These are phyloP conservation scores for Dendrocincla fuliginosa DNA, from an alignment of 2,797 vertebrate species.

Conservation along the genomic window DNA sequence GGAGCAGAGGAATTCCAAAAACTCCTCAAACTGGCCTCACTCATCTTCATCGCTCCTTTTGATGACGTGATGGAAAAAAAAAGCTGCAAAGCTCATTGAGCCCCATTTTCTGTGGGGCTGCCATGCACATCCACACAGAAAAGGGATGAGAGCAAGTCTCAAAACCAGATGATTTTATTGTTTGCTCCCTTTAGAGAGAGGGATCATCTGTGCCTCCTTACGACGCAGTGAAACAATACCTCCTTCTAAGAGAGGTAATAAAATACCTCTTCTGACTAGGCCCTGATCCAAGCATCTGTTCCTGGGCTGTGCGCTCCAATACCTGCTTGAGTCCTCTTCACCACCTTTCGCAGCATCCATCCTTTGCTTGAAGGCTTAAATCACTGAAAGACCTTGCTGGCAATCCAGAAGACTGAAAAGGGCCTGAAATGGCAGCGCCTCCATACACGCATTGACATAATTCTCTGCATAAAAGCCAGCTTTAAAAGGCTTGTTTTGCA, in stretches of 20 bases:
- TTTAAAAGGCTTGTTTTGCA: slow-evolving; percentile 31
- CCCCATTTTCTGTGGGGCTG: background rate
- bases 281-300: slow-evolving; percentile 39
- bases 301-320: background rate
- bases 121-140: rapidly evolving
- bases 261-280: background rate
- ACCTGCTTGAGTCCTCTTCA: slow-evolving; percentile 44
- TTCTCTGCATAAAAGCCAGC: slow-evolving; percentile 38
- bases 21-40: background rate
- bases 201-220: slow-evolving; percentile 7
- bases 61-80: background rate
- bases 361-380: slow-evolving; percentile 3
- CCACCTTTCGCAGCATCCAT: background rate
- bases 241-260: background rate
- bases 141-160: background rate
- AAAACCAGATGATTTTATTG: background rate
- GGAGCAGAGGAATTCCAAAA: background rate
- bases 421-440: background rate
- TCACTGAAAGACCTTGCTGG: background rate
- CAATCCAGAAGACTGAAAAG: background rate
- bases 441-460: background rate
- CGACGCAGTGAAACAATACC: background rate
- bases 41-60: background rate
- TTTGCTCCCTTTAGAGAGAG: background rate
- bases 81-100: background rate